These are phyloP conservation scores for Drosophila yakuba DNA, from an alignment of 1,140 invertebrate genomes.

Conservation along the genomic window DNA sequence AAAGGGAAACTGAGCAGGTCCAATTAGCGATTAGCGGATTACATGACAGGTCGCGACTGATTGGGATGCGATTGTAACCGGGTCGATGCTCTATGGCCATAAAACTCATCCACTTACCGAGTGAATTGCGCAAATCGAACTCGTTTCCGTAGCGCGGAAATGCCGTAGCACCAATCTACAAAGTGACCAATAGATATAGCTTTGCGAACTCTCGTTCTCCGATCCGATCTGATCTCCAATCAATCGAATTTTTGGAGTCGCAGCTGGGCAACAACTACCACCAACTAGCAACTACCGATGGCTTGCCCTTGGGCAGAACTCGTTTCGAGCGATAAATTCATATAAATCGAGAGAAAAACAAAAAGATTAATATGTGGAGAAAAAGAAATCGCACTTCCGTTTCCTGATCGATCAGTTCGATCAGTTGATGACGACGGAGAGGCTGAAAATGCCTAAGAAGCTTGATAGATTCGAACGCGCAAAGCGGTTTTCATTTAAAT, in stretches of 20 bases:
- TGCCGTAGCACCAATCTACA: constrained; percentile 15
- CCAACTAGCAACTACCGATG: constrained; percentile 70
- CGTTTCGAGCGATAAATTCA: constrained; percentile 46
- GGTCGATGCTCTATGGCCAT: constrained; percentile 33
- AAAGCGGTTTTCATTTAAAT: constrained; percentile 51
- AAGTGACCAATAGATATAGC: constrained; percentile 18
- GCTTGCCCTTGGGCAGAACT: constrained; percentile 70
- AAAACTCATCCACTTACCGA: constrained; percentile 16
- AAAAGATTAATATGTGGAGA: constrained; percentile 61
- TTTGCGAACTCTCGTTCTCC: constrained; percentile 18
- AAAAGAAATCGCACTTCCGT: constrained; percentile 68
- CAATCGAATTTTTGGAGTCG: constrained; percentile 44
- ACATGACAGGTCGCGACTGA: constrained; percentile 18
- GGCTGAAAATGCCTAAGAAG: constrained; percentile 53
- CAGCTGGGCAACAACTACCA: constrained; percentile 44
- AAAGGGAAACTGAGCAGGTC: constrained; percentile 10
- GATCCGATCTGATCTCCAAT: constrained; percentile 1
- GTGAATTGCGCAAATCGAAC: constrained; percentile 68
- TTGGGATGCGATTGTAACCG: constrained; percentile 15
- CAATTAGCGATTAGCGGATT: constrained; percentile 30
- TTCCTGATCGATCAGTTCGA: constrained; percentile 61
- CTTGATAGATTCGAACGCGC: constrained; percentile 37
- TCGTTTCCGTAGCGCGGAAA: constrained; percentile 67
- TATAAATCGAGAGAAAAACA: constrained; percentile 48
- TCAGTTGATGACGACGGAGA: constrained; percentile 24